Conservation (phyloP, 2,797 vertebrate species). For the Coregonus ussuriensis region DNA sequence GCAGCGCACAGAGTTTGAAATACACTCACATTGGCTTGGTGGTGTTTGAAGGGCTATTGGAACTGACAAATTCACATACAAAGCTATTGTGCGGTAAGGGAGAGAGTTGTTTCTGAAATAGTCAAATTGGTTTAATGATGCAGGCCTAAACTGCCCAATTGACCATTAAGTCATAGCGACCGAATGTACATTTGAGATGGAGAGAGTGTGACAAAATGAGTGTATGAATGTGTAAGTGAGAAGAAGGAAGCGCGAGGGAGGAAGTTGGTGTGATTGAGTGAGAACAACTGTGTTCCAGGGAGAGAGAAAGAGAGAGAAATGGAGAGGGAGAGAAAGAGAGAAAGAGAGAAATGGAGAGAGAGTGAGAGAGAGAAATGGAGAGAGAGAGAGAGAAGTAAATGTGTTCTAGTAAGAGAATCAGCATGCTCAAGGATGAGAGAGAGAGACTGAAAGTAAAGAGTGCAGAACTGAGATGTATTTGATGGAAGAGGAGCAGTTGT, state of each 20-base stretch:
- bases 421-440: background rate
- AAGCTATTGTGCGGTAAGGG: background rate
- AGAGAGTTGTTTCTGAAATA: background rate
- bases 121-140: background rate
- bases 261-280: background rate
- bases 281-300: background rate
- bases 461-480: background rate
- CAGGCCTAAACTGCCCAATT: background rate
- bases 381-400: conserved; percentile 9
- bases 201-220: background rate
- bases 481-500: background rate
- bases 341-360: background rate
- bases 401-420: background rate
- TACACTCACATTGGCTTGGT: background rate
- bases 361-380: background rate
- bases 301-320: background rate
- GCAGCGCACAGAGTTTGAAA: background rate
- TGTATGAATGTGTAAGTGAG: background rate
- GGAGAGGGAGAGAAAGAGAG: no score
- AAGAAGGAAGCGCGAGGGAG: background rate
- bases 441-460: background rate
- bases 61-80: conserved; percentile 1
- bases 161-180: background rate
- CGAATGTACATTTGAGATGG: background rate
- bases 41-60: background rate